Evolutionary conservation across 2,888 invertebrate species (phyloP).

Genomic region (Dasysyrphus albostriatus): DNA sequence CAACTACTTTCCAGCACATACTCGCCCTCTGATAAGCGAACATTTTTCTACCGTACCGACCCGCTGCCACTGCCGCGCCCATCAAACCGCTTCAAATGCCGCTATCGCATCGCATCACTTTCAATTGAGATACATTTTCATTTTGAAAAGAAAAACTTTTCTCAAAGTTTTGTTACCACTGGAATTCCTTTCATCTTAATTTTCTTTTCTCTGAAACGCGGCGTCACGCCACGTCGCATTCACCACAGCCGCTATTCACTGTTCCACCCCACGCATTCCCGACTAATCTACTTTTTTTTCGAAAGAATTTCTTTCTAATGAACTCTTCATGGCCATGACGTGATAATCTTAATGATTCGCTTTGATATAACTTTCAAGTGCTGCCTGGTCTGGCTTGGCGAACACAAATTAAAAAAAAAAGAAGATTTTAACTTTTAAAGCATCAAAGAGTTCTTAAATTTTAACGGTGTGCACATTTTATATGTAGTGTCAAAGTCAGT

Average conservation of each 20-base stretch:
- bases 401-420: not conserved
- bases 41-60: not conserved
- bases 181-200: constrained; percentile 71
- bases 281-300: constrained; percentile 58
- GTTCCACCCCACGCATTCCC: constrained; percentile 55
- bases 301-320: constrained; percentile 65
- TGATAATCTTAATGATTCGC: constrained; percentile 67
- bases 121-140: constrained; percentile 64
- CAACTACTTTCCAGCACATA: constrained; percentile 51
- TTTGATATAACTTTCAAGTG: constrained; percentile 71
- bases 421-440: constrained; percentile 31
- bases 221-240: constrained; percentile 22
- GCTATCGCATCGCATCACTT: constrained; percentile 45
- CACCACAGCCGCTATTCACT: not conserved
- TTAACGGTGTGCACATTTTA: constrained; percentile 32
- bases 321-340: constrained; percentile 72
- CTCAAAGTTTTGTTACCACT: constrained; percentile 57
- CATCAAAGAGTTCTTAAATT: constrained; percentile 35
- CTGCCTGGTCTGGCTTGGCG: constrained; percentile 1
- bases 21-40: constrained; percentile 35
- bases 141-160: constrained; percentile 56
- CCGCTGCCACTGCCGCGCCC: not conserved
- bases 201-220: constrained; percentile 37
- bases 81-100: constrained; percentile 8
- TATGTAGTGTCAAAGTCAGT: constrained; percentile 49